Evolutionary conservation across 2,113 vertebrate species (phyloP).

Genomic region (Sylvietta virens): DNA sequence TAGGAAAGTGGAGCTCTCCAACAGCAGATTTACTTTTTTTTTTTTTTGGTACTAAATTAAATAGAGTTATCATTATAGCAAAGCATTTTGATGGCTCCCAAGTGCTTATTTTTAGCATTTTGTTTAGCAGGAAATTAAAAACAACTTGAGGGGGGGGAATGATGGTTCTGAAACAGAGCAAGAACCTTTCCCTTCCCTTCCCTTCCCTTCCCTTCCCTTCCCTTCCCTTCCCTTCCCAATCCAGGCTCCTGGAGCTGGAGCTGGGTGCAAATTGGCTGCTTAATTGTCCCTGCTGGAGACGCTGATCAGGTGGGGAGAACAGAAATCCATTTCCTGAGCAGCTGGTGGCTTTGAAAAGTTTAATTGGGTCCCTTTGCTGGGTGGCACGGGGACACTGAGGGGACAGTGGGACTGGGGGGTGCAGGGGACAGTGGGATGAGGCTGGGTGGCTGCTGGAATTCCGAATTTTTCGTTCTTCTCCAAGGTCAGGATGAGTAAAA

Average conservation of each 20-base stretch:
- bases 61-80: neutral
- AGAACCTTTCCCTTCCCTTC: neutral
- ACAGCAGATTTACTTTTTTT: neutral
- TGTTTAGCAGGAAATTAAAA: conserved; percentile 36
- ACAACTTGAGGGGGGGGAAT: neutral
- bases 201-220: neutral
- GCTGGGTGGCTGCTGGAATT: too few species aligned
- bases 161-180: neutral
- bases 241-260: neutral
- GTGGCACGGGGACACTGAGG: neutral
- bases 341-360: neutral
- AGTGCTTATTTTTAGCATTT: conserved; percentile 6
- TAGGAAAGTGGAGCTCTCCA: neutral
- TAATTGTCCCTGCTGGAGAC: neutral
- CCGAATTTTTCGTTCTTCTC: too few species aligned
- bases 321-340: neutral
- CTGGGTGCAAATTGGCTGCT: neutral
- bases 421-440: neutral
- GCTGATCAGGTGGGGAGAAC: too few species aligned
- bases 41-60: neutral
- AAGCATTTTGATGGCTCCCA: neutral
- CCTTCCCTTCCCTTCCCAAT: neutral
- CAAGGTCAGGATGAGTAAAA: too few species aligned
- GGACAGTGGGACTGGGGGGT: neutral
- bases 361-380: neutral